Percentiles rank a stretch among this genome's conserved stretches.
phyloP scores from a whole-genome alignment of 2,888 invertebrate species.

The Chorisops tibialis region DNA sequence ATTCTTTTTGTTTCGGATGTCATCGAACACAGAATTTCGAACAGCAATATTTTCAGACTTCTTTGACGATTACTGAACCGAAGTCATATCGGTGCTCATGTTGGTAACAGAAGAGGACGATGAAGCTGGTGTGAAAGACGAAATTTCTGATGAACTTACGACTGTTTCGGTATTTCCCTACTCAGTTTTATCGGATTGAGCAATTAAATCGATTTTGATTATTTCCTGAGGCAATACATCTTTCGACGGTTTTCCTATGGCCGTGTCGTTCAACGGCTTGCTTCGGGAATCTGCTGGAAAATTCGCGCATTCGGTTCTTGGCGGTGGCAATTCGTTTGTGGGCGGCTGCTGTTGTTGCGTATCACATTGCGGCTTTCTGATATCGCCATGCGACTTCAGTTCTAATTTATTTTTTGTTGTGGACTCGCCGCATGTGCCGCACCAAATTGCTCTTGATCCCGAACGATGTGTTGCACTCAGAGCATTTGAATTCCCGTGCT shows the following conservation, averaged over 20 bases:
- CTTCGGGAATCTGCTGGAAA: neutral
- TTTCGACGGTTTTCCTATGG: neutral
- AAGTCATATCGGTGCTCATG: neutral
- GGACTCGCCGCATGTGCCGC: too few relatives aligned
- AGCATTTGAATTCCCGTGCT: too few relatives aligned
- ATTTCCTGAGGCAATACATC: neutral
- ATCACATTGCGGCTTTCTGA: too few relatives aligned
- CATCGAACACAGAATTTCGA: neutral
- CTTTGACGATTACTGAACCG: neutral
- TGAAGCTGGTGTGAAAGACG: neutral
- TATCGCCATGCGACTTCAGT: neutral
- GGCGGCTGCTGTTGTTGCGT: neutral
- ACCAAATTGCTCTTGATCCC: too few relatives aligned
- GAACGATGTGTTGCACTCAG: too few relatives aligned
- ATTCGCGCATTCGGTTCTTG: slow-evolving; percentile 3
- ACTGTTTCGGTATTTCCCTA: neutral
- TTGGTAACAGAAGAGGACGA: slow-evolving; percentile 6
- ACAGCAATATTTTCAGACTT: too few relatives aligned
- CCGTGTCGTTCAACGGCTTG: neutral
- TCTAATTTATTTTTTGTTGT: neutral
- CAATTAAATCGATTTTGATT: slow-evolving; percentile 28
- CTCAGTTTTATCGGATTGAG: slow-evolving; percentile 17
- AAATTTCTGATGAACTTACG: neutral
- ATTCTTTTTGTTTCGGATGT: too few relatives aligned
- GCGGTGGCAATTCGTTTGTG: neutral